A percentile compares a stretch with the other conserved stretches of the same genome.
phyloP scores from a whole-genome alignment of 2,888 invertebrate species.

The Metellina segmentata region DNA sequence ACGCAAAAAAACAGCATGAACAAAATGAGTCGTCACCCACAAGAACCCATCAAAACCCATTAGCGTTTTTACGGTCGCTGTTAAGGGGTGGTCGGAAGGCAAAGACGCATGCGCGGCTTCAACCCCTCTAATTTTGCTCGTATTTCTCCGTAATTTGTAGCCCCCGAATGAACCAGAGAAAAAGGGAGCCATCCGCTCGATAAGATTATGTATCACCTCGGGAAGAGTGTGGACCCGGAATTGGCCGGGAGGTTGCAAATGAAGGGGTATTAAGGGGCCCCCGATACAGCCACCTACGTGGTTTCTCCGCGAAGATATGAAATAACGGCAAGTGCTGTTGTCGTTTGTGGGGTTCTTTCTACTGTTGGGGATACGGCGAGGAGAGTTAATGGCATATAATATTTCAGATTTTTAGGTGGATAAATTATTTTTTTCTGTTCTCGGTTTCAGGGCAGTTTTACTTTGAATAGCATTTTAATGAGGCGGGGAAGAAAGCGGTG shows the following conservation, averaged over 20 bases:
- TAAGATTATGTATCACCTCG: slow-evolving; percentile 64
- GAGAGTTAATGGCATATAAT: slow-evolving; percentile 54
- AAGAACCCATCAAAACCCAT: slow-evolving; percentile 61
- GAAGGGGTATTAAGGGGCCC: slow-evolving; percentile 46
- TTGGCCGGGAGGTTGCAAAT: slow-evolving; percentile 53
- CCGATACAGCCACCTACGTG: slow-evolving; percentile 15
- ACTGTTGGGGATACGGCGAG: slow-evolving; percentile 25
- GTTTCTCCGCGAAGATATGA: slow-evolving; percentile 47
- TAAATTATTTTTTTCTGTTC: slow-evolving; percentile 20
- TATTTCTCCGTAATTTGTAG: slow-evolving; percentile 68
- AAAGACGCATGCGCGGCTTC: neutral
- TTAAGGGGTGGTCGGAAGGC: neutral
- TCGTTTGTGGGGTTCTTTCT: slow-evolving; percentile 27
- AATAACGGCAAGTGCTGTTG: slow-evolving; percentile 62
- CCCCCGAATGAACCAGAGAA: slow-evolving; percentile 3
- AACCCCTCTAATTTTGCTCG: slow-evolving; percentile 47
- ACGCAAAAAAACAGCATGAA: slow-evolving; percentile 17
- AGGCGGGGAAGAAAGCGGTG: neutral
- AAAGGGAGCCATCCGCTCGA: slow-evolving; percentile 17
- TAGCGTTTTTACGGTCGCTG: slow-evolving; percentile 49
- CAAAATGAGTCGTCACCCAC: slow-evolving; percentile 66
- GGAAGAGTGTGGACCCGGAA: slow-evolving; percentile 34
- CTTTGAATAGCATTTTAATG: slow-evolving; percentile 4
- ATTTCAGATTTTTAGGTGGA: slow-evolving; percentile 49
- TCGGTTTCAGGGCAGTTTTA: neutral